Evolutionary conservation across 2,797 vertebrate species (phyloP), one percentile per base, ranked within the genome.

Genomic region (Acanthis flammea): DNA sequence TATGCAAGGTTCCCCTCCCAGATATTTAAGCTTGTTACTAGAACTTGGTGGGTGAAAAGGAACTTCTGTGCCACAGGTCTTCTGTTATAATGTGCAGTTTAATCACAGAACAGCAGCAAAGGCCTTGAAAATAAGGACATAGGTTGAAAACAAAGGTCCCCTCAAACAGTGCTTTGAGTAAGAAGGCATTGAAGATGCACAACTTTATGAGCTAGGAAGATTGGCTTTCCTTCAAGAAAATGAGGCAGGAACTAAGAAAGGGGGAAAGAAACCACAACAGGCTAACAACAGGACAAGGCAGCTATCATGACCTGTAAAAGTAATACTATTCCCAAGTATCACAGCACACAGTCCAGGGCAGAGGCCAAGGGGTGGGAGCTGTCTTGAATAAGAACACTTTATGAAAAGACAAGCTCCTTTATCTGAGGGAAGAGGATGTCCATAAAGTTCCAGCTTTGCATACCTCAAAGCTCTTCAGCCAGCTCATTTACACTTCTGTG

Each of bases 231-330:
- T 45, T 79, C 48, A 88, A 53, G 28, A 79, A 80, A 83, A 83
- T 3, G 4, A 3, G 4, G 4, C 8, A 73, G 15, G 22, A 72
- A 65, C 23, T 41, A 79, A 76, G 35, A 33, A 42, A 51, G 7
- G 4, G 7, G 8, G 1, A 1, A 14, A n/a, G 19, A 45, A 33
- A 13, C 2, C 3, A 7, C 41, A 67, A 19, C 2, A 61, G n/a
- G 31, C 30, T 54, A 86, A 42, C 27, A 70, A 76, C 12, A 77
- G 37, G 22, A 61, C 14, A 77, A 82, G 8, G 44, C 12, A 73
- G 1, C 10, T 62, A 44, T 19, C 24, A 37, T 6, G 12, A 47
- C 6, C 3, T n/a, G 12, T 23, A 28, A 51, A 75, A 83, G 11
- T 45, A 86, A 21, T 30, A 35, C 22, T 24, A 16, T 39, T 84